Percentiles rank a stretch among this genome's conserved stretches.
These are phyloP conservation scores for Vulpes lagopus DNA, from an alignment of 2,113 vertebrate genomes.

Conservation along the genomic window DNA sequence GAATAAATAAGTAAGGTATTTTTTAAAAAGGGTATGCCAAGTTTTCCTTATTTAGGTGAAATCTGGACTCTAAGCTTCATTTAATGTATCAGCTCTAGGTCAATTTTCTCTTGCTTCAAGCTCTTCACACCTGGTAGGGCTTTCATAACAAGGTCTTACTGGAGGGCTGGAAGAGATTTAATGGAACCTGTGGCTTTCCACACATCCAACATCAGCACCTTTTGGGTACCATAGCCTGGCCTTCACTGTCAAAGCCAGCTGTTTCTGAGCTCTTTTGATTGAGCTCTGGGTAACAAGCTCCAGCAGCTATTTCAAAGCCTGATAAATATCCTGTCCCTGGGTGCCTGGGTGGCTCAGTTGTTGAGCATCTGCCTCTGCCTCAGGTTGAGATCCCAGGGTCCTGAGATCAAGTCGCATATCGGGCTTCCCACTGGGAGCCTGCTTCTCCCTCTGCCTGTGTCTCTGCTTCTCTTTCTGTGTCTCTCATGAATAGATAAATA, in stretches of 20 bases:
- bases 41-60: not conserved
- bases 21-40: not conserved
- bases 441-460: too few species aligned
- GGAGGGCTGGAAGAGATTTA: slow-evolving; percentile 16
- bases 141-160: not conserved
- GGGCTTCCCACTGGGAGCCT: too few species aligned
- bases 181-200: slow-evolving; percentile 61
- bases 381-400: too few species aligned
- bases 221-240: not conserved
- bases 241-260: slow-evolving; percentile 41
- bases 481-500: too few species aligned
- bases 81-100: not conserved
- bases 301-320: slow-evolving; percentile 27
- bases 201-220: slow-evolving; percentile 63
- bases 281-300: not conserved
- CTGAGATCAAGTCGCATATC: too few species aligned
- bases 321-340: not conserved
- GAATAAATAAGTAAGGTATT: too few species aligned
- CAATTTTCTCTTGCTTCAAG: slow-evolving; percentile 56
- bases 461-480: too few species aligned
- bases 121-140: slow-evolving; percentile 61
- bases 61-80: slow-evolving; percentile 31
- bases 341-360: too few species aligned
- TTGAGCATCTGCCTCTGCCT: too few species aligned
- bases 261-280: slow-evolving; percentile 57